Evolutionary conservation across 2,888 invertebrate species (phyloP), one percentile per base, ranked within the genome.

Genomic region (Apantesis nais): DNA sequence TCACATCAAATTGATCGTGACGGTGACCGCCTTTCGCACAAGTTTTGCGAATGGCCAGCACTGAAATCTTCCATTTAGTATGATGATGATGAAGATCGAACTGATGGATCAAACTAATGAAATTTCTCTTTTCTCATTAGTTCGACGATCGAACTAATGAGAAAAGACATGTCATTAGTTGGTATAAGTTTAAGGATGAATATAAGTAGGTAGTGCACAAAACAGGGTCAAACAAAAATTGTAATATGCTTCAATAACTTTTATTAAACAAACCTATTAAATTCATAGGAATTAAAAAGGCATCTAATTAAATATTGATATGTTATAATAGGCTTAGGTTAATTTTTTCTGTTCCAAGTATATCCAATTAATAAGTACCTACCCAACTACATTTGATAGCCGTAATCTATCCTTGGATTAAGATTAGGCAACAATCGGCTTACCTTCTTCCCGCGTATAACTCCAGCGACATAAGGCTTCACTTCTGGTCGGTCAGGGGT

Each of bases 401-500:
- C 37, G 22, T 62, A 37, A 34, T n/a, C 22, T 29, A 34, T 34
- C 37, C 62, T 37, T 37, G n/a, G 37, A n/a, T 37, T 62, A 22
- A 62, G n/a, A 62, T 62, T 55, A 58, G 25, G 16, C 25, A 25
- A 67, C n/a, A 31, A 60, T 58, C 58, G 5, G 44, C 66, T 86
- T 90, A 97, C 97, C 96, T 98, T 98, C 93, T 98, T 98, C 91
- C 99, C 99, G 92, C 99, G 96, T 79, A 99, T 96, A 72, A 97
- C 97, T 75, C 99, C 99, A 81, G 99, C 96, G 52, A 98, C 97
- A 90, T 96, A 99, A 16, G 99, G 99, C 92, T 99, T 99, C 73
- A 97, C 95, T 92, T 99, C 99, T 7, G 99, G 99, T 96, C 97
- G 97, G 95, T 99, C 99, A 66, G 99, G 99, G 72, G 99, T 99